Base-by-base conservation (phyloP, 2,888 invertebrate genomes). In the Ennomos fuscantarius region DNA sequence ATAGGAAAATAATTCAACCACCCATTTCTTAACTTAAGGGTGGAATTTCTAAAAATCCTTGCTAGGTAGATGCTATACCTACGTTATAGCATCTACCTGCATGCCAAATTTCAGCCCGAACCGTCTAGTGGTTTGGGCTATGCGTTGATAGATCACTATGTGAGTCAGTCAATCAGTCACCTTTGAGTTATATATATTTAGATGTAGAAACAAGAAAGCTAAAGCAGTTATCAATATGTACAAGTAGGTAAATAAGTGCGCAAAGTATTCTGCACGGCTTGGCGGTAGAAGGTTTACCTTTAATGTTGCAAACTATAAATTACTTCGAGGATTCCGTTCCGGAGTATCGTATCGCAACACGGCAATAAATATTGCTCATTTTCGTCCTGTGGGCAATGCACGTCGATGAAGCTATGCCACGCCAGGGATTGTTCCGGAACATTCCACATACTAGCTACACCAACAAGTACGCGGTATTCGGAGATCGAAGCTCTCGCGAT, bases 351-450 rank as follows among this genome's bases (percentile, higher is more conserved):
- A 84, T 84, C 82, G 83, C 78, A 74, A 73, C 78, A 73, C 64
- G 75, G 79, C 82, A 82, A 85, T 89, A 89, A 87, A 90, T 89
- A 88, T 86, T 82, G 86, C 84, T 87, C 85, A 88, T 85, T 87
- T 86, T 86, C 82, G 81, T 86, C 84, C 78, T 82, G 76, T 79
- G 84, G 82, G 82, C 83, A 80, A 82, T 82, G 81, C 75, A 74
- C 77, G 80, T 80, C 82, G 81, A 83, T 83, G 82, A 73, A 74
- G 70, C 74, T 79, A 81, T 77, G 75, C 74, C 69, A 68, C 73
- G 63, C 70, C 68, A 63, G 69, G 75, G 71, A 71, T 72, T 68
- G 62, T 65, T 52, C 50, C 41, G 37, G 48, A 62, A 57, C 47
- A 59, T 56, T 62, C 47, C 58, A 35, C 46, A 39, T 46, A 47